Base-by-base conservation (phyloP, 1,140 invertebrate species). In the Aphelinus certus region DNA sequence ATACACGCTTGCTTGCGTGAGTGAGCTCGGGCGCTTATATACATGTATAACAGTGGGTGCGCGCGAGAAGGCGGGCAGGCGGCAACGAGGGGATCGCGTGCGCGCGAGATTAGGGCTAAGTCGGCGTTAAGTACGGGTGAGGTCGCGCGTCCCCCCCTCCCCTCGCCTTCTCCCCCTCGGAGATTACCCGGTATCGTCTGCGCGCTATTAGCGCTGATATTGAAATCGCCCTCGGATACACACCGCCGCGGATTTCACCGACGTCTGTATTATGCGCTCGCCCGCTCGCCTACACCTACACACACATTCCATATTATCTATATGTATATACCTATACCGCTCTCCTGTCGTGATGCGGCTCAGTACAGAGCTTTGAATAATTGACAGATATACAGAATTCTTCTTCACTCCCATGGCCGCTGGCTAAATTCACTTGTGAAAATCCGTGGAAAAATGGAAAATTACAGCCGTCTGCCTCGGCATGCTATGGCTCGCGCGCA, bases 1-100 rank as follows among this genome's bases (percentile, higher is more conserved):
- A 26, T 26, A 26, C 26, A 26, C 26, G 26, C 26, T 26, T 26
- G 26, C 26, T 26, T 26, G 26, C 26, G 26, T 26, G 26, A 26
- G 26, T 26, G 26, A 26, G 61, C 61, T 10, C 61, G 48, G 43
- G 61, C 10, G 10, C 48, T 42, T 43, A 61, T 61, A 47, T 47
- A 64, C 6, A 42, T 10, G 49, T 66, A 55, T 66, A 49, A 46
- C 6, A 2, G n/a, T 47, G n/a, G 6, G 5, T 47, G 47, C 5
- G 48, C 48, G n/a, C 0, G 48, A 2, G n/a, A 1, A 63, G 45
- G 5, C 10, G 62, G 53, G 45, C 42, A 4, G 2, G 43, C 46
- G 61, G 3, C 66, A 74, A 74, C 72, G 65, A 74, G 72, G 43
- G 6, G 64, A 68, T 69, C 65, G 73, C 65, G 73, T 69, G 73